Base-by-base conservation (phyloP, 2,888 invertebrate genomes). In the Microctonus hyperodae region DNA sequence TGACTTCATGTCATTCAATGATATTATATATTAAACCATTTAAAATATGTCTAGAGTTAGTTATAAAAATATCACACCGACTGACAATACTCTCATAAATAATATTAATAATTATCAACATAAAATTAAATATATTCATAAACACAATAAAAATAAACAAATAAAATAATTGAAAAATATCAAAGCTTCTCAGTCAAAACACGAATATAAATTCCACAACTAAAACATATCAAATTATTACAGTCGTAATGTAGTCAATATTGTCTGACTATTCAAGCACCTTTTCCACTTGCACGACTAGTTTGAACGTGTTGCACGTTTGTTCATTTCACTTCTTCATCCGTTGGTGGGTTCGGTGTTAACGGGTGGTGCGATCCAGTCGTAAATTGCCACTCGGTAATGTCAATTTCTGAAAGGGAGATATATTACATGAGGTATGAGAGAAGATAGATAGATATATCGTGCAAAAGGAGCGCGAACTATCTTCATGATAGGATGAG, bases 351-450 rank as follows among this genome's bases (percentile, higher is more conserved):
- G 3, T 16, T 53, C 62, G 37, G 28, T 62, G 61, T 62, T 53
- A 62, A 62, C 62, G 13, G 28, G 25, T 33, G 50, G 61, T 35
- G 33, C 50, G 61, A 61, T 61, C 11, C 51, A 50, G 9, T 61
- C 61, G 61, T 61, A 61, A 61, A 61, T 61, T 61, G 51, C 61
- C 61, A 50, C 51, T 33, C 51, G 23, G 35, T 61, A 51, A 61
- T 61, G 61, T 61, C 33, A 28, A 61, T 61, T 51, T 33, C 51
- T 51, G 16, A 16, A n/a, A 44, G 59, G 16, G 59, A 25, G 28
- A 59, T 25, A 28, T 37, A 44, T 23, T 59, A 35, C 11, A 51
- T 23, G 33, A 23, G 35, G 22, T 31, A 61, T 51, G 22, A 23
- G 35, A 20, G 44, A 16, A 7, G 44, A n/a, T 44, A n/a, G 16